phyloP scores from a whole-genome alignment of 2,797 vertebrate genomes.

The Tolypeutes matacus region DNA sequence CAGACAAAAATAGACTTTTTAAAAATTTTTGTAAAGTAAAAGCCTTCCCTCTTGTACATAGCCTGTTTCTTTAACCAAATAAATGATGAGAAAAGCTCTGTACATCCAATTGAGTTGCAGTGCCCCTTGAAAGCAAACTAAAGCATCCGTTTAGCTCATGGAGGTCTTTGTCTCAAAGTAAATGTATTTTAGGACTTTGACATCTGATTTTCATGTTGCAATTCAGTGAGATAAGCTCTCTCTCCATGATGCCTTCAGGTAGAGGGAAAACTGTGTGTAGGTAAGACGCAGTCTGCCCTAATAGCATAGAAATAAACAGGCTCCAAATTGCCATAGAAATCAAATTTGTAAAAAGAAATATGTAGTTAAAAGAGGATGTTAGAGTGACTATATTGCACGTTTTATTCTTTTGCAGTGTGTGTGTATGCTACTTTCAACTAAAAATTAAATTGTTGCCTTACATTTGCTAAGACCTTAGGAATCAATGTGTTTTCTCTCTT shows the following conservation, averaged over 20 bases:
- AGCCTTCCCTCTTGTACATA: conserved; percentile 66
- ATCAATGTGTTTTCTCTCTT: background rate
- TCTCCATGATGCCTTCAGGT: conserved; percentile 45
- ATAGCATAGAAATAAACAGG: background rate
- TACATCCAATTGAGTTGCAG: conserved; percentile 51
- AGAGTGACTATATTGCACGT: background rate
- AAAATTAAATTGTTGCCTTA: conserved; percentile 16
- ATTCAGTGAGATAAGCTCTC: conserved; percentile 47
- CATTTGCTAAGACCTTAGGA: conserved; percentile 33
- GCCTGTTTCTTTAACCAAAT: conserved; percentile 72
- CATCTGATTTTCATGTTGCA: conserved; percentile 61
- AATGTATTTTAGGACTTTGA: conserved; percentile 81
- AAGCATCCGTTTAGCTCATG: conserved; percentile 74
- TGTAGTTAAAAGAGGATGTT: background rate
- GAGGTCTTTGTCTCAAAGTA: conserved; percentile 78
- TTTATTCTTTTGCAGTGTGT: background rate
- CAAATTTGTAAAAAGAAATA: background rate
- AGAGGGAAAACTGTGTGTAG: conserved; percentile 29
- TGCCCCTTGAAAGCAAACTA: conserved; percentile 45
- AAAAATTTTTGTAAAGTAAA: conserved; percentile 77
- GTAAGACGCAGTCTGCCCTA: background rate
- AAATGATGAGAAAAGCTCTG: conserved; percentile 71
- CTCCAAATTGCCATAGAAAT: background rate
- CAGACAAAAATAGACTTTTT: conserved; percentile 78
- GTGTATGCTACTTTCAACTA: background rate